Evolutionary conservation across 2,113 vertebrate genomes (phyloP), one percentile per base, ranked within the genome.

Genomic region (Fregetta grallaria): DNA sequence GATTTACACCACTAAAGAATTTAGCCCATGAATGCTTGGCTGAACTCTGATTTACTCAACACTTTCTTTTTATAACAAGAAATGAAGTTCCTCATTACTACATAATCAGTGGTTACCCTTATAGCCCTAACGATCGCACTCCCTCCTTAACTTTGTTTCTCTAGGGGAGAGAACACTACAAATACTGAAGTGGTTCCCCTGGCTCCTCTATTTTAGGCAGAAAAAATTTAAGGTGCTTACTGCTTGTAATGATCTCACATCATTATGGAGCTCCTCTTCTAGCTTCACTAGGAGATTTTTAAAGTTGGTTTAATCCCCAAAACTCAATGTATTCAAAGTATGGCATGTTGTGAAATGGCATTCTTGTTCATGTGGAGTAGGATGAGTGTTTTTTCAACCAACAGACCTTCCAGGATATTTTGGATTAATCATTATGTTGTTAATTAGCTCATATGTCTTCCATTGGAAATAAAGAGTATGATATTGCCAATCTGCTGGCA

Each of bases 381-480:
- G 47, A 88, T 16, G 27, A 76, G 45, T 63, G 26, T 49, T 83
- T 86, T 95, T 95, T 88, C 71, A 85, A 91, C 4, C 52, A 82
- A 68, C 23, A 78, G 61, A 72, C 34, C 19, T 92, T 95, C 84
- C 45, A 91, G 88, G 77, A 61, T 94, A 92, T 91, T 95, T 92
- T 88, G 17, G 67, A 89, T 91, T 92, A 91, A 94, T 87, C 42
- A 65, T 93, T 78, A 30, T 40, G 49, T 59, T 91, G 50, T 58
- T 94, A 94, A 95, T 95, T 92, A 91, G 34, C 42, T 95, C 45
- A 58, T 78, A 84, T 79, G 20, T 92, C 52, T 90, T 95, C 88
- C 85, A 88, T 40, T 96, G 73, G 89, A 85, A 81, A 96, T 86
- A 96, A 96, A 95, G 76, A 91, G 47, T 73, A 61, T 42, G 42